phyloP scores from a whole-genome alignment of 2,888 invertebrate genomes.

The Eurytoma adleriae region DNA sequence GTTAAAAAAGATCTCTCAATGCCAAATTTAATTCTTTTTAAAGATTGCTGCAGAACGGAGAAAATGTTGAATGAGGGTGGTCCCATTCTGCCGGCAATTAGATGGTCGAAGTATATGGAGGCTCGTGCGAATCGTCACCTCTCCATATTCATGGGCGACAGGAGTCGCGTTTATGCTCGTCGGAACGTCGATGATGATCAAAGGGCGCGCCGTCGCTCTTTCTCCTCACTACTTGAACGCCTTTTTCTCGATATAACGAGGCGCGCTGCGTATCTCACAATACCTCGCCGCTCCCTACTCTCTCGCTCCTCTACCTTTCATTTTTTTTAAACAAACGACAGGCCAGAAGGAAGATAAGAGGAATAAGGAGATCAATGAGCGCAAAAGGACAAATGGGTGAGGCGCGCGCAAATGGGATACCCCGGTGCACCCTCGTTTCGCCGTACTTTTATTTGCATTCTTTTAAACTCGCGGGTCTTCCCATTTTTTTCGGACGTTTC shows the following conservation, averaged over 20 bases:
- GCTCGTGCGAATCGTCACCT: background rate
- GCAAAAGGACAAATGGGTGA: slow-evolving; percentile 43
- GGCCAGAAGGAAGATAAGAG: slow-evolving; percentile 30
- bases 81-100: slow-evolving; percentile 14
- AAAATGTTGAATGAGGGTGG: too few relatives aligned
- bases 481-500: background rate
- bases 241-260: slow-evolving; percentile 51
- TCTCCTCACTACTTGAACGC: slow-evolving; percentile 17
- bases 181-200: slow-evolving; percentile 47
- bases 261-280: background rate
- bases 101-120: background rate
- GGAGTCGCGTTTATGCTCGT: background rate
- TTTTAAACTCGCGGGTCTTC: slow-evolving; percentile 9
- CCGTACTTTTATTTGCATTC: slow-evolving; percentile 41
- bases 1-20: too few relatives aligned
- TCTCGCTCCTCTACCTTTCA: background rate
- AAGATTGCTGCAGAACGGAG: too few relatives aligned
- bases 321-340: slow-evolving; percentile 32
- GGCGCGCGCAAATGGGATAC: background rate
- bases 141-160: slow-evolving; percentile 44
- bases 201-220: slow-evolving; percentile 28
- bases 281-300: slow-evolving; percentile 17
- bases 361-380: slow-evolving; percentile 48
- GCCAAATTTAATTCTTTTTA: too few relatives aligned
- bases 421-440: background rate